Evolutionary conservation across 2,113 vertebrate species (phyloP).

Genomic region (Alces alces): DNA sequence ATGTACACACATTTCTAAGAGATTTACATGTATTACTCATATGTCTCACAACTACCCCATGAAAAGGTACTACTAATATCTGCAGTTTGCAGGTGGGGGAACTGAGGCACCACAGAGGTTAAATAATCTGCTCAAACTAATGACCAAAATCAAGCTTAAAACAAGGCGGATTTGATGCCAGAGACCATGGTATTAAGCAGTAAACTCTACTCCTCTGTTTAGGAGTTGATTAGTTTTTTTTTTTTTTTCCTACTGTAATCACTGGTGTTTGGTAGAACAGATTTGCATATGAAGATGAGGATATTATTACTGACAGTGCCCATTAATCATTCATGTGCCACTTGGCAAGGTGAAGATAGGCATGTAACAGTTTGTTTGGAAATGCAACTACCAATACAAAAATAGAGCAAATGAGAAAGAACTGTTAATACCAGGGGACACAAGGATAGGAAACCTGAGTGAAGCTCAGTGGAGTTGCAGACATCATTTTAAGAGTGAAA

Average conservation of each 20-base stretch:
- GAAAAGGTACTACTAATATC: neutral
- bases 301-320: neutral
- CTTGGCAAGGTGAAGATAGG: neutral
- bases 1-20: neutral
- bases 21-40: neutral
- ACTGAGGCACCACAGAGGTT: neutral
- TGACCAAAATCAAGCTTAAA: neutral
- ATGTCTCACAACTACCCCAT: neutral
- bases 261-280: neutral
- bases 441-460: neutral
- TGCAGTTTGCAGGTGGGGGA: neutral
- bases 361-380: neutral
- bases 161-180: neutral
- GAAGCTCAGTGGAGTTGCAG: neutral
- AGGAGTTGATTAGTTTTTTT: neutral
- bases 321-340: neutral
- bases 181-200: neutral
- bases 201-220: neutral
- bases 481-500: neutral
- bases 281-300: neutral
- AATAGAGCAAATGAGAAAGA: neutral
- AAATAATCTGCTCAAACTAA: neutral
- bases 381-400: neutral
- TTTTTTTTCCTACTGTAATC: neutral
- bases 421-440: neutral